Evolutionary conservation across 1,140 invertebrate species (phyloP).

Genomic region (Drosophila nigromelanica): DNA sequence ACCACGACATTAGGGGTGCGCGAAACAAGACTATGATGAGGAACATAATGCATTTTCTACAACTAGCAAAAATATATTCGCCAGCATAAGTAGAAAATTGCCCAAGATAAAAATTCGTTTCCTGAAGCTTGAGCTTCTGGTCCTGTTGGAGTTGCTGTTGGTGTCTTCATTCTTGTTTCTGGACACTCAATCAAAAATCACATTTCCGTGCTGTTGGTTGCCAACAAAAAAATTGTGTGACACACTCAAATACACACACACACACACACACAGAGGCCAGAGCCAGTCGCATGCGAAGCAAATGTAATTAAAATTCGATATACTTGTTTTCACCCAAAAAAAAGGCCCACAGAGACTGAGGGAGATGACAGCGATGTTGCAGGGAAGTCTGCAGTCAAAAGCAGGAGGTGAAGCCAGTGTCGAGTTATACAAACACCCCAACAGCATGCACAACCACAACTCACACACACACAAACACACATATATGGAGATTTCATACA

Average conservation of each 20-base stretch:
- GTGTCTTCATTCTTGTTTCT: slow-evolving; percentile 23
- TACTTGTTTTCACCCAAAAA: slow-evolving; percentile 75
- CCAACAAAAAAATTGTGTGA: slow-evolving; percentile 41
- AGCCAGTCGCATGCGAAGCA: slow-evolving; percentile 59
- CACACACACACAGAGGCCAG: not conserved
- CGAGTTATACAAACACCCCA: slow-evolving; percentile 43
- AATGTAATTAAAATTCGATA: slow-evolving; percentile 84
- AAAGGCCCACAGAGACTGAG: slow-evolving; percentile 57
- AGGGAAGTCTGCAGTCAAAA: slow-evolving; percentile 1
- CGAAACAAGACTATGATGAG: slow-evolving; percentile 19
- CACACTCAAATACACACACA: slow-evolving; percentile 21
- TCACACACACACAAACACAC: slow-evolving; percentile 6
- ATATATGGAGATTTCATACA: slow-evolving; percentile 50
- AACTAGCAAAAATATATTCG: slow-evolving; percentile 17
- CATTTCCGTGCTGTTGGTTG: slow-evolving; percentile 65
- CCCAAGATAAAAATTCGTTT: slow-evolving; percentile 3
- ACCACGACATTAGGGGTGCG: not conserved
- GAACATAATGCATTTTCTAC: slow-evolving; percentile 34
- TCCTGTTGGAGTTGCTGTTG: slow-evolving; percentile 22
- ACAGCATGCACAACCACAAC: slow-evolving; percentile 35
- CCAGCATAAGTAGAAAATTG: slow-evolving; percentile 36
- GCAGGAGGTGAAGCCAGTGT: slow-evolving; percentile 31
- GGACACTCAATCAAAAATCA: slow-evolving; percentile 78
- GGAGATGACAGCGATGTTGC: slow-evolving; percentile 14
- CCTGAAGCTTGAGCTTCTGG: not conserved